These are phyloP conservation scores for Neogobius melanostomus DNA, from an alignment of 2,113 vertebrate genomes.

Conservation along the genomic window DNA sequence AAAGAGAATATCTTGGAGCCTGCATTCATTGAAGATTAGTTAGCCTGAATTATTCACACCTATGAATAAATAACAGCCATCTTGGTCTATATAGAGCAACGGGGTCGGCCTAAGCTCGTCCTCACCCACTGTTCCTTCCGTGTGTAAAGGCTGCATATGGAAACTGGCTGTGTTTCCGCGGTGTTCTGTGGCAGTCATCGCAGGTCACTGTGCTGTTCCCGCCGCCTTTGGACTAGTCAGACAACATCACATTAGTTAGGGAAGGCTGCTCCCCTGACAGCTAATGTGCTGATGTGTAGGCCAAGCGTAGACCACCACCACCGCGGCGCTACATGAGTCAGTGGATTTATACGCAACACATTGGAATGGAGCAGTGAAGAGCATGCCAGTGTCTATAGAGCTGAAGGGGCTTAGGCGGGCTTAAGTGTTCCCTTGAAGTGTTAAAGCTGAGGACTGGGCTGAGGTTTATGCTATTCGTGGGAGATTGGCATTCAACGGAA, in stretches of 20 bases:
- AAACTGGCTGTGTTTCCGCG: neutral
- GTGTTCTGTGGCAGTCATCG: neutral
- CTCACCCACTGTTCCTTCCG: conserved; percentile 4
- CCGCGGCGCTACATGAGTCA: conserved; percentile 9
- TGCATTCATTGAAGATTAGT: conserved; percentile 3
- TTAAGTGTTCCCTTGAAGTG: neutral
- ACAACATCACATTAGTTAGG: conserved; percentile 3
- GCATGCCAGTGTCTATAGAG: neutral
- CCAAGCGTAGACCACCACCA: conserved; percentile 9
- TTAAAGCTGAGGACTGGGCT: too few species aligned
- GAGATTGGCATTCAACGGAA: neutral
- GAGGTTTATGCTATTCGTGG: neutral
- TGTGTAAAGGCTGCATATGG: conserved; percentile 1
- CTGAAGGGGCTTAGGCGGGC: conserved; percentile 5
- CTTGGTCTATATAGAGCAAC: neutral
- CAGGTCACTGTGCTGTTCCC: conserved; percentile 13
- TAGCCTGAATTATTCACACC: neutral
- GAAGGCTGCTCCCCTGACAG: conserved; percentile 14
- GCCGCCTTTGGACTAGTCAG: conserved; percentile 15
- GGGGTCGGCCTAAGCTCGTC: neutral
- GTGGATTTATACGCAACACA: conserved; percentile 15
- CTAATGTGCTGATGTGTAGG: neutral
- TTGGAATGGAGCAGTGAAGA: neutral
- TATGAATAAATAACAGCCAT: conserved; percentile 6
- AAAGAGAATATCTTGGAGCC: neutral